phyloP scores from a whole-genome alignment of 2,888 invertebrate genomes.

The Caenorhabditis sp. region DNA sequence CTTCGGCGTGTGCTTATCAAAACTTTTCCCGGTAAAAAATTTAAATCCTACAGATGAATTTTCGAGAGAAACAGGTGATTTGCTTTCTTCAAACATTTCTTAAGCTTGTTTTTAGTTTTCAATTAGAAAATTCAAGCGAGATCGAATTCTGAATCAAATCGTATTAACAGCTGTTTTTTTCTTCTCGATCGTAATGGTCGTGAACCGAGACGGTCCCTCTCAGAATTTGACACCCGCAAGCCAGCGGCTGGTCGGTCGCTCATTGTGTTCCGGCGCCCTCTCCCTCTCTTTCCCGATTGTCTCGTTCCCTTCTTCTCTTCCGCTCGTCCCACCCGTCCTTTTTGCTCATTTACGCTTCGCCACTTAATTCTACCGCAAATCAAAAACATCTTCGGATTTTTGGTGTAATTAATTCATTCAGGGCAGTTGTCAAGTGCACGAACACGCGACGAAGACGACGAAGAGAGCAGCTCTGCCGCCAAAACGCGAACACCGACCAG shows the following conservation, averaged over 20 bases:
- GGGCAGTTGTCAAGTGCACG: conserved; percentile 56
- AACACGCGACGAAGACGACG: conserved; percentile 56
- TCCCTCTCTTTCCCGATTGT: conserved; percentile 11
- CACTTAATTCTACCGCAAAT: not conserved
- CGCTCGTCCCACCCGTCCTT: too few species aligned
- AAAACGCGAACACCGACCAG: conserved; percentile 40
- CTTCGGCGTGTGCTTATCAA: too few species aligned
- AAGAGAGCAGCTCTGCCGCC: conserved; percentile 41
- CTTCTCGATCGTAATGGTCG: too few species aligned
- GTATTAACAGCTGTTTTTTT: too few species aligned
- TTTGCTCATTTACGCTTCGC: not conserved
- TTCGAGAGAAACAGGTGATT: too few species aligned
- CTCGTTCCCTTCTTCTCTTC: conserved; percentile 4
- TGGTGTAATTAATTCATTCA: conserved; percentile 2
- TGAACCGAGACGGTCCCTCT: not conserved
- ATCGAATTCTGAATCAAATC: too few species aligned
- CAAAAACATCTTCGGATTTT: not conserved
- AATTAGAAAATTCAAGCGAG: too few species aligned
- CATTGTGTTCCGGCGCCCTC: conserved; percentile 19
- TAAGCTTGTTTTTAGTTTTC: too few species aligned
- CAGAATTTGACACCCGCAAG: conserved; percentile 10
- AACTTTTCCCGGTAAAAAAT: too few species aligned
- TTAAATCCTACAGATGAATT: too few species aligned
- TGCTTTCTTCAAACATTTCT: too few species aligned
- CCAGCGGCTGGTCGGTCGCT: conserved; percentile 1